phyloP scores from a whole-genome alignment of 2,888 invertebrate genomes.

The Mactromeris polynyma region DNA sequence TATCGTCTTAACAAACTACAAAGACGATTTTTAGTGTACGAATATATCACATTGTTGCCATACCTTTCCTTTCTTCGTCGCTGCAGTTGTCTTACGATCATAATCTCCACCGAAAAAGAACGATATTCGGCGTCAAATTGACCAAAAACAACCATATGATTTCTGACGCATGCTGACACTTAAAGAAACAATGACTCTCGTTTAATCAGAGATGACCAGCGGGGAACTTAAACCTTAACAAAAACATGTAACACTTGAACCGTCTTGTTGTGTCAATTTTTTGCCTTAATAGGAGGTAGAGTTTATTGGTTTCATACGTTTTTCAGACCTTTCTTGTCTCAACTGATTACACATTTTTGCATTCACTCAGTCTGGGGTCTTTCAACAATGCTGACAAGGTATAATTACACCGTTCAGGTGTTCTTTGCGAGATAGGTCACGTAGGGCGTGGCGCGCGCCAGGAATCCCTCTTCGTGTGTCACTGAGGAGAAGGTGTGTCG shows the following conservation, averaged over 20 bases:
- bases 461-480: conserved; percentile 50
- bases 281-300: conserved; percentile 25
- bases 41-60: conserved; percentile 12
- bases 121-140: conserved; percentile 3
- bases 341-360: conserved; percentile 63
- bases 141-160: conserved; percentile 14
- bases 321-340: conserved; percentile 46
- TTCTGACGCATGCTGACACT: conserved; percentile 1
- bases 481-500: conserved; percentile 33
- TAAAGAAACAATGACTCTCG: conserved; percentile 23
- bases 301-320: conserved; percentile 47
- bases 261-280: conserved; percentile 45
- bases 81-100: neutral
- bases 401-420: conserved; percentile 68
- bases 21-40: neutral
- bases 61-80: neutral
- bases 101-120: neutral
- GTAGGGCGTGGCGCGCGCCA: conserved; percentile 58
- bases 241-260: conserved; percentile 59
- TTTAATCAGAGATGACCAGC: conserved; percentile 22
- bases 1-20: neutral
- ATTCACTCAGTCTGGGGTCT: conserved; percentile 48
- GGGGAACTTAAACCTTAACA: conserved; percentile 32
- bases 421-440: conserved; percentile 49
- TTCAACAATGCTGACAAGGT: conserved; percentile 60